phyloP scores from a whole-genome alignment of 2,797 vertebrate genomes.

The Luscinia luscinia region DNA sequence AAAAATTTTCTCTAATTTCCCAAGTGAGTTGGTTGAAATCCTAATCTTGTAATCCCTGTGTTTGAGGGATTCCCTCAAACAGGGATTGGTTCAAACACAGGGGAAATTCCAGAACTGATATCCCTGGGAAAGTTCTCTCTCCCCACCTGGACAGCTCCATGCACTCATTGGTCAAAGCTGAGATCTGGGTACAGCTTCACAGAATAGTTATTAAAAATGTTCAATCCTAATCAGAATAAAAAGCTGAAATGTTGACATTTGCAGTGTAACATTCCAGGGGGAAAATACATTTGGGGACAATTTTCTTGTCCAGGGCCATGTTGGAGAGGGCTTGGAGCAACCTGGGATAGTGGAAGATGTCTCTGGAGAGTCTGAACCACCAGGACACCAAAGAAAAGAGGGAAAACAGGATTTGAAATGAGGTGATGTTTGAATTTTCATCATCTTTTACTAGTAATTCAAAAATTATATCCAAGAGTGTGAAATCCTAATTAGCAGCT shows the following conservation, averaged over 20 bases:
- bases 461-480: neutral
- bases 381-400: neutral
- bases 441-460: neutral
- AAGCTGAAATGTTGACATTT: neutral
- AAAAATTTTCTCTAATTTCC: neutral
- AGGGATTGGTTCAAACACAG: neutral
- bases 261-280: neutral
- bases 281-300: neutral
- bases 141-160: neutral
- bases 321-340: neutral
- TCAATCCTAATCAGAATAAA: neutral
- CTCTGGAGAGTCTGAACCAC: neutral
- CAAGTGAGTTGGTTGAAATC: neutral
- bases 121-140: neutral
- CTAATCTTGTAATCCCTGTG: neutral
- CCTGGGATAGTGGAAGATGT: neutral
- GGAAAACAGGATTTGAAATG: neutral
- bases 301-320: neutral
- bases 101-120: neutral
- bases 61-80: neutral
- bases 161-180: neutral
- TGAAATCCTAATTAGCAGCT: conserved; percentile 34
- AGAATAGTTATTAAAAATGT: neutral
- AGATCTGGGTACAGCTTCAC: neutral
- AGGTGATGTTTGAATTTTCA: neutral